Percentiles rank a stretch among this genome's conserved stretches.
These are phyloP conservation scores for Tyrannus savana DNA, from an alignment of 2,113 vertebrate species.

Conservation along the genomic window DNA sequence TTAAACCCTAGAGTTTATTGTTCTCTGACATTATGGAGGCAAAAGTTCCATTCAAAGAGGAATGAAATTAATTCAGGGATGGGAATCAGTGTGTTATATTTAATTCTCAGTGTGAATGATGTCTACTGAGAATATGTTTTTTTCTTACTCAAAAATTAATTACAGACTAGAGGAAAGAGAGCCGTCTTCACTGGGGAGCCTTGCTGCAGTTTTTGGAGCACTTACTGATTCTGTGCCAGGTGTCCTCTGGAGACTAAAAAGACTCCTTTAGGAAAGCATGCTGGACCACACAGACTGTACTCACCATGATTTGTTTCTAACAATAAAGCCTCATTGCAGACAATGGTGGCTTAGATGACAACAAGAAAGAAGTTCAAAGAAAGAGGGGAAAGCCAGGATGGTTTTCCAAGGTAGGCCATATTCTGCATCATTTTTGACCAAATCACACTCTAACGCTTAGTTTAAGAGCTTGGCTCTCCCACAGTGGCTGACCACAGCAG, in stretches of 20 bases:
- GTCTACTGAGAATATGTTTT: background rate
- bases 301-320: background rate
- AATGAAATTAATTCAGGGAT: background rate
- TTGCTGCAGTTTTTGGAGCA: background rate
- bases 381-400: too few species aligned
- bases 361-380: background rate
- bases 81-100: background rate
- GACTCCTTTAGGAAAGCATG: background rate
- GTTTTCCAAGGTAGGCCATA: background rate
- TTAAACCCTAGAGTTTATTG: background rate
- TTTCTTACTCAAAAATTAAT: background rate
- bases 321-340: background rate
- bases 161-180: accelerated
- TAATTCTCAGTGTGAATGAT: background rate
- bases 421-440: background rate
- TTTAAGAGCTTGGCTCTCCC: background rate
- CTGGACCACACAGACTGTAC: background rate
- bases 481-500: background rate
- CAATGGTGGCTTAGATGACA: background rate
- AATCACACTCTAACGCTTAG: background rate
- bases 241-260: background rate
- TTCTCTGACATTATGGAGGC: background rate
- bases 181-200: background rate
- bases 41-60: background rate
- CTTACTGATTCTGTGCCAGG: background rate